phyloP scores from a whole-genome alignment of 2,113 vertebrate species.

The Atrichornis clamosus region DNA sequence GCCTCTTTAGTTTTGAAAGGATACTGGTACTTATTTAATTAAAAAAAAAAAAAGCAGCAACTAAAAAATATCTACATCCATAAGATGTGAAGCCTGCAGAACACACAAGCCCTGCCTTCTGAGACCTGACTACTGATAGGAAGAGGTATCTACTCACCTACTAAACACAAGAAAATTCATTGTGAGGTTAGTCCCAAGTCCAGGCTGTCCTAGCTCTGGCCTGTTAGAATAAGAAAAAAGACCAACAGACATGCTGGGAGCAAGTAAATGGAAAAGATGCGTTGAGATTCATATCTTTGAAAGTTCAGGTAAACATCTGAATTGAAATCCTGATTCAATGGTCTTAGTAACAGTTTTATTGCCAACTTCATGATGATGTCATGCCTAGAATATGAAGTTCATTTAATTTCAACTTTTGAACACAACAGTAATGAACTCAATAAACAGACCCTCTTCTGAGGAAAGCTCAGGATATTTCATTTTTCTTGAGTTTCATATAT shows the following conservation, averaged over 20 bases:
- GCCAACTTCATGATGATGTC: not conserved
- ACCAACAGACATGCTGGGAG: conserved; percentile 51
- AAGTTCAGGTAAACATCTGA: not conserved
- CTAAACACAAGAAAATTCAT: conserved; percentile 62
- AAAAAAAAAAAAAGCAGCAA: not conserved
- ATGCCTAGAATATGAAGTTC: not conserved
- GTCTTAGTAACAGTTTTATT: not conserved
- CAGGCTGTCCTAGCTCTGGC: conserved; percentile 48
- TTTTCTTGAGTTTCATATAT: not conserved
- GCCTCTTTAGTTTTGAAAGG: not conserved
- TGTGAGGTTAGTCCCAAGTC: conserved; percentile 53
- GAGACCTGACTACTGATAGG: conserved; percentile 21
- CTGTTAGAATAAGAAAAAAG: conserved; percentile 63
- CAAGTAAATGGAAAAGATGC: not conserved
- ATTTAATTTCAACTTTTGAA: not conserved
- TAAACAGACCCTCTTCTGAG: not conserved
- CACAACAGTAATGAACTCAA: not conserved
- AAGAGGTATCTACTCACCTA: conserved; percentile 59
- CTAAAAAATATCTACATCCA: not conserved
- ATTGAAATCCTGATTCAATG: not conserved
- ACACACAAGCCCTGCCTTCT: conserved; percentile 11
- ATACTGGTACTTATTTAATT: not conserved
- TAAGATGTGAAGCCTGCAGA: not conserved
- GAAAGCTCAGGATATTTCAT: not conserved
- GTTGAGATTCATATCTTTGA: not conserved